These are phyloP conservation scores for Dusona sp. DNA, from an alignment of 2,888 invertebrate species.

Conservation along the genomic window DNA sequence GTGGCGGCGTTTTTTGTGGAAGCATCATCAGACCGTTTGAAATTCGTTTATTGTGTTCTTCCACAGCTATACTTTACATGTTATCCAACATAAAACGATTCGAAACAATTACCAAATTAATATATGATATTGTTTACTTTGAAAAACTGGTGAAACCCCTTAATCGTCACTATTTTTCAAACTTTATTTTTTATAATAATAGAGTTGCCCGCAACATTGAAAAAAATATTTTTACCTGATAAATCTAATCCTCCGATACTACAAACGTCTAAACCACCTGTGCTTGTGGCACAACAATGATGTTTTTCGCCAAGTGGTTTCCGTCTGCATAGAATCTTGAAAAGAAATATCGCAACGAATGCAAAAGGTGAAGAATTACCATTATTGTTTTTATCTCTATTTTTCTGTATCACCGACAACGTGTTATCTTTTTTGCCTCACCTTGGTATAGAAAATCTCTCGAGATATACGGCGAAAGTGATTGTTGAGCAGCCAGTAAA, in stretches of 20 bases:
- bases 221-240: slow-evolving; percentile 78
- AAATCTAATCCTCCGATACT: slow-evolving; percentile 82
- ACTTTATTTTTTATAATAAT: neutral
- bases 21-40: too few species aligned
- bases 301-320: slow-evolving; percentile 81
- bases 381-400: slow-evolving; percentile 5
- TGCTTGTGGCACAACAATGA: slow-evolving; percentile 83
- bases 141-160: too few species aligned
- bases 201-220: neutral
- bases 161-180: too few species aligned
- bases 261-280: slow-evolving; percentile 82
- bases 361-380: neutral
- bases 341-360: slow-evolving; percentile 42
- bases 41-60: too few species aligned
- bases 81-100: too few species aligned
- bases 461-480: slow-evolving; percentile 93
- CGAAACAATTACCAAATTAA: too few species aligned
- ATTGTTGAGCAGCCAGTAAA: slow-evolving; percentile 95
- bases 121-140: too few species aligned
- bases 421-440: slow-evolving; percentile 81
- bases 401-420: neutral
- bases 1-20: too few species aligned
- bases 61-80: too few species aligned
- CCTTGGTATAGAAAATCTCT: slow-evolving; percentile 91
- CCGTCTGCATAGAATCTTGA: slow-evolving; percentile 81